These are phyloP conservation scores for Ormyrus pomaceus DNA, from an alignment of 2,888 invertebrate species.

Conservation along the genomic window DNA sequence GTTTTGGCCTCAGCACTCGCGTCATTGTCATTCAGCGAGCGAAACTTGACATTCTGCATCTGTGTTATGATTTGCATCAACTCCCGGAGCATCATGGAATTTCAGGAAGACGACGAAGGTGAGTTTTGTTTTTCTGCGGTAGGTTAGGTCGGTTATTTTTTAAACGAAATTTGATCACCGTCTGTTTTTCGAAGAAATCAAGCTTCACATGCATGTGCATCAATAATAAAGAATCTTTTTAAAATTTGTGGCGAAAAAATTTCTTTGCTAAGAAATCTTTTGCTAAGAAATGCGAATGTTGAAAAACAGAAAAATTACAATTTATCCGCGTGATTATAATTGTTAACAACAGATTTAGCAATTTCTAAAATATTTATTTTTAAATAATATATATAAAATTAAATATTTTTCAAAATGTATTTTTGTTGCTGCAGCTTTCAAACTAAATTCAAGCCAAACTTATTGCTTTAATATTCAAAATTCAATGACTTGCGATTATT, in stretches of 20 bases:
- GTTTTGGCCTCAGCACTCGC: slow-evolving; percentile 25
- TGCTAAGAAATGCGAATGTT: background rate
- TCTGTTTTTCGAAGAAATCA: slow-evolving; percentile 1
- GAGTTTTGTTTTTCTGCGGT: slow-evolving; percentile 43
- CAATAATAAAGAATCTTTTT: background rate
- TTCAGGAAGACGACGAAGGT: slow-evolving; percentile 52
- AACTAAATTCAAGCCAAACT: too few relatives aligned
- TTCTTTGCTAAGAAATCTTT: background rate
- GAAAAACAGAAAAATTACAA: too few relatives aligned
- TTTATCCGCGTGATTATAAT: too few relatives aligned
- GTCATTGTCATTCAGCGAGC: slow-evolving; percentile 27
- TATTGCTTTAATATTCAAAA: too few relatives aligned
- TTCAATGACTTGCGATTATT: too few relatives aligned
- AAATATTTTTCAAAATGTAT: background rate
- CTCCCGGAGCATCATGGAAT: slow-evolving; percentile 48
- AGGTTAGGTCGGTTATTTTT: slow-evolving; percentile 25
- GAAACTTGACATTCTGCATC: slow-evolving; percentile 31
- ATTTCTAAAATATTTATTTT: too few relatives aligned
- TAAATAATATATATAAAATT: background rate
- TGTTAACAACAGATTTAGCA: too few relatives aligned
- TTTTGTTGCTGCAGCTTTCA: too few relatives aligned
- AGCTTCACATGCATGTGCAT: slow-evolving; percentile 2
- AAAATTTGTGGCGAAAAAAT: background rate
- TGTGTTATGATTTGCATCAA: slow-evolving; percentile 58
- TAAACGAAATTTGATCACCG: background rate